Percentiles rank a stretch among this genome's conserved stretches.
phyloP scores from a whole-genome alignment of 2,113 vertebrate genomes.

The Peromyscus polionotus region DNA sequence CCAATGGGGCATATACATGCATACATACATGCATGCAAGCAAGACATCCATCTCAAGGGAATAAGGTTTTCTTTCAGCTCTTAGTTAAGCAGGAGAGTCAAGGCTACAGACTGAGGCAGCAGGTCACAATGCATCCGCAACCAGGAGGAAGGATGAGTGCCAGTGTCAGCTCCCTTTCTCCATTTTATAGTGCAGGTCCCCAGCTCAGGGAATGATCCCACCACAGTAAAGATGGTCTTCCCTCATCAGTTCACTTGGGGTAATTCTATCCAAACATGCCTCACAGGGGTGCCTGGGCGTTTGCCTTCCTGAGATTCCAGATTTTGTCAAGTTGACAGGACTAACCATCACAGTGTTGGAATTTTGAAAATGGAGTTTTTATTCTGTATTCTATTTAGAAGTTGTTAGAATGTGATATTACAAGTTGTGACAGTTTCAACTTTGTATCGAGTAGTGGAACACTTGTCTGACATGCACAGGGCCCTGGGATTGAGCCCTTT shows the following conservation, averaged over 20 bases:
- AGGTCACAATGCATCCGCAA: background rate
- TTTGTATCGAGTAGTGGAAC: background rate
- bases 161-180: too few species aligned
- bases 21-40: background rate
- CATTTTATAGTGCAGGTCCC: background rate
- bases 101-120: background rate
- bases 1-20: too few species aligned
- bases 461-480: too few species aligned
- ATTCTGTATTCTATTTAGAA: constrained; percentile 10
- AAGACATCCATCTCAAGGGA: background rate
- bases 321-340: background rate
- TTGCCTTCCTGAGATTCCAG: background rate
- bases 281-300: background rate
- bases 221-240: background rate
- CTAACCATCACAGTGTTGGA: background rate
- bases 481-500: background rate
- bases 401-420: constrained; percentile 4
- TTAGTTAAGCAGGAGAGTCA: background rate
- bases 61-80: background rate
- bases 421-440: background rate
- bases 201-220: background rate
- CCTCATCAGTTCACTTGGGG: background rate
- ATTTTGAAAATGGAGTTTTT: background rate
- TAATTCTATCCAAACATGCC: background rate
- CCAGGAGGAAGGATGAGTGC: background rate